A percentile compares a stretch with the other conserved stretches of the same genome.
Conservation (phyloP, 2,797 vertebrate species). For the Catamblyrhynchus diadema region DNA sequence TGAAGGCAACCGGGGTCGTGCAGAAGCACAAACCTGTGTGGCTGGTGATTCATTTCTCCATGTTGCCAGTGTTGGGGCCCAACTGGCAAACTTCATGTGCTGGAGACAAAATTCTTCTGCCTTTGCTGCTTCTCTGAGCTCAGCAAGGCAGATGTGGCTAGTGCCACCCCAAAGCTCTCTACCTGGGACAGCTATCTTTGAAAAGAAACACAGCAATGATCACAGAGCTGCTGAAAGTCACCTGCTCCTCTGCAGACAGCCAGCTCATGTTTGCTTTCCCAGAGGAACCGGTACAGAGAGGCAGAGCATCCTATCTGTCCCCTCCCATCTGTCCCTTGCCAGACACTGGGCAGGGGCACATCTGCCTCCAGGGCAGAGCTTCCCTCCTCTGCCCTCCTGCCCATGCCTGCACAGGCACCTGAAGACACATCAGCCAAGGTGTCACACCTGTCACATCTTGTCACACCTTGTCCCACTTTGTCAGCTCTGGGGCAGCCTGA, state of each 20-base stretch:
- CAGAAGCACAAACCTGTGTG: fast-evolving
- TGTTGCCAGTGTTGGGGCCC: fast-evolving
- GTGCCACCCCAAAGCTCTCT: not conserved
- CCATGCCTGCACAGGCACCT: fast-evolving
- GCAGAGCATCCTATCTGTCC: not conserved
- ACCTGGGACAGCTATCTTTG: not conserved
- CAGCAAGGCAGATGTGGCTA: not conserved
- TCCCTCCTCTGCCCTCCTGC: not conserved
- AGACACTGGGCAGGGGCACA: not conserved
- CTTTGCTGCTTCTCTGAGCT: not conserved
- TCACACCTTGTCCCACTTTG: not conserved
- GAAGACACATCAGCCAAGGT: not conserved
- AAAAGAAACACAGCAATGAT: not conserved
- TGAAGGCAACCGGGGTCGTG: not conserved
- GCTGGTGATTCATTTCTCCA: not conserved
- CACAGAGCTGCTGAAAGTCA: not conserved
- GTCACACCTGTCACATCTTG: too few relatives aligned
- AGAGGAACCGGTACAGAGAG: not conserved
- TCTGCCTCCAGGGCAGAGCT: not conserved
- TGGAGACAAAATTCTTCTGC: not conserved
- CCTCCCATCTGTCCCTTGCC: not conserved
- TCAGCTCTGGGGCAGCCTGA: not conserved
- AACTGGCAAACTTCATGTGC: not conserved
- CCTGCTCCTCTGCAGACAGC: not conserved
- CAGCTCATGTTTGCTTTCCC: not conserved